These are phyloP conservation scores for Eupithecia dodoneata DNA, from an alignment of 2,888 invertebrate genomes.

Conservation along the genomic window DNA sequence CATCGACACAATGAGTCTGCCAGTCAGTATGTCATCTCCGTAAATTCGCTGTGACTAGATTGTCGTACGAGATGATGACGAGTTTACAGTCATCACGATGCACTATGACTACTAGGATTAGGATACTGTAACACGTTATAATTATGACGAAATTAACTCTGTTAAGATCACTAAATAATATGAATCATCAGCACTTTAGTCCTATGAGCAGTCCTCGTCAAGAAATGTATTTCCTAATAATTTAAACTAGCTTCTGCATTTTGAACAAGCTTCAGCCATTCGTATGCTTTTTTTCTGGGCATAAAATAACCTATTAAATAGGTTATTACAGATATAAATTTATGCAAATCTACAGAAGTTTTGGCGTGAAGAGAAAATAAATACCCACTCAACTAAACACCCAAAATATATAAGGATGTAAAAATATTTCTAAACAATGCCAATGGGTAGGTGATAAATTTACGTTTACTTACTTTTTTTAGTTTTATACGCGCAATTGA, in stretches of 20 bases:
- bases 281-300: not conserved
- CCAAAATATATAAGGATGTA: too few species aligned
- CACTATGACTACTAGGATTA: not conserved
- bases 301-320: too few species aligned
- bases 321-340: too few species aligned
- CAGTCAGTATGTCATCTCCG: slow-evolving; percentile 27
- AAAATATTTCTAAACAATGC: too few species aligned
- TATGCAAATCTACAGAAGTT: too few species aligned
- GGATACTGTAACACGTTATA: not conserved
- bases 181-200: not conserved
- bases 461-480: too few species aligned
- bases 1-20: slow-evolving; percentile 33
- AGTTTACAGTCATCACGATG: slow-evolving; percentile 3
- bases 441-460: too few species aligned
- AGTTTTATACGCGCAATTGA: too few species aligned
- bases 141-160: not conserved
- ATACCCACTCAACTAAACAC: not conserved
- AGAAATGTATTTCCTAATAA: not conserved
- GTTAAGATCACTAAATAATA: not conserved
- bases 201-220: not conserved
- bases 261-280: not conserved
- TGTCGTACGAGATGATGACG: slow-evolving; percentile 5
- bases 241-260: not conserved
- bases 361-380: not conserved
- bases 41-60: not conserved